phyloP scores from a whole-genome alignment of 2,888 invertebrate species.

The Nesidiocoris tenuis region DNA sequence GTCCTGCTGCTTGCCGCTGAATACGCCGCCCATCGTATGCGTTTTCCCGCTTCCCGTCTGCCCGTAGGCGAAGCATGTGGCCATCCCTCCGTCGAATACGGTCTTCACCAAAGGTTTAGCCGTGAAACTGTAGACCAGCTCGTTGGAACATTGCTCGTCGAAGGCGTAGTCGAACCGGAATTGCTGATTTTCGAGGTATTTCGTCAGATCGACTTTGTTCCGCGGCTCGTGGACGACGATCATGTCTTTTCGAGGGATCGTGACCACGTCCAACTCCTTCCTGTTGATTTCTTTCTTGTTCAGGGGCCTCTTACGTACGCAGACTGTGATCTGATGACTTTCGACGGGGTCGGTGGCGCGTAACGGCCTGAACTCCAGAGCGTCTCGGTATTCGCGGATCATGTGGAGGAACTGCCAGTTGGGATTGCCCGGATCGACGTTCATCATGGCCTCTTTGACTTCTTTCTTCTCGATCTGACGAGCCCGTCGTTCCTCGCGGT shows the following conservation, averaged over 20 bases:
- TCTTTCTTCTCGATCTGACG: conserved; percentile 61
- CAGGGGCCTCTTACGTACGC: conserved; percentile 93
- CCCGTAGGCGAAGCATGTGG: conserved; percentile 99
- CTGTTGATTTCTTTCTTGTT: conserved; percentile 85
- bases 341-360: conserved; percentile 81
- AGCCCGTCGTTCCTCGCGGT: conserved; percentile 58
- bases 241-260: conserved; percentile 91
- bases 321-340: conserved; percentile 96
- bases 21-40: conserved; percentile 98
- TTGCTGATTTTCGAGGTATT: conserved; percentile 96
- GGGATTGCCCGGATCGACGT: conserved; percentile 51
- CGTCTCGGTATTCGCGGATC: conserved; percentile 74
- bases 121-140: conserved; percentile 97
- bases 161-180: conserved; percentile 99
- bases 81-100: conserved; percentile 98
- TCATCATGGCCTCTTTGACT: conserved; percentile 60
- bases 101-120: conserved; percentile 96
- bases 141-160: conserved; percentile 92
- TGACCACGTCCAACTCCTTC: conserved; percentile 95
- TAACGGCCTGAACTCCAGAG: conserved; percentile 83
- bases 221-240: conserved; percentile 91
- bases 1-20: conserved; percentile 90
- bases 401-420: conserved; percentile 52
- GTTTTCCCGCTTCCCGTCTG: conserved; percentile 97
- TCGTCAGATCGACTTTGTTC: conserved; percentile 95